Conservation (phyloP, 2,888 invertebrate genomes). For the Drosophila basisetae region DNA sequence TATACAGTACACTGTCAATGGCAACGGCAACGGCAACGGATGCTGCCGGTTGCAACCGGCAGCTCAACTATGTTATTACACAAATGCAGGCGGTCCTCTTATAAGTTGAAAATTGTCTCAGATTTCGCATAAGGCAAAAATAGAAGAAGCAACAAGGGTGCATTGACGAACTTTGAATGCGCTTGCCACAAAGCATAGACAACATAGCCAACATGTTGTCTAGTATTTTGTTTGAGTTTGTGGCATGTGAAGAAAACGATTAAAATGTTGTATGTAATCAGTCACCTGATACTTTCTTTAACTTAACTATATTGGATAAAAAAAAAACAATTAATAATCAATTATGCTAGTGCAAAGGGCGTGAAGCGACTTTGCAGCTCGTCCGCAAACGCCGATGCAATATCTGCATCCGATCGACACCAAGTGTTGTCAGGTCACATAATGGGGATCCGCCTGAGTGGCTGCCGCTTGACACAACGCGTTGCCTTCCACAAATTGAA, state of each 20-base stretch:
- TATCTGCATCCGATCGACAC: too few relatives aligned
- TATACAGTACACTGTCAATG: constrained; percentile 16
- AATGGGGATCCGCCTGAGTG: too few relatives aligned
- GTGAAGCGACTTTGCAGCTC: too few relatives aligned
- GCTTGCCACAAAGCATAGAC: neutral
- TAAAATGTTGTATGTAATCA: neutral
- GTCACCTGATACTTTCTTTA: neutral
- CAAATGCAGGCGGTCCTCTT: constrained; percentile 66
- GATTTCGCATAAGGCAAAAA: constrained; percentile 60
- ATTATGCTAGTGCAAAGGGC: neutral
- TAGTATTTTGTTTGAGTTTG: neutral
- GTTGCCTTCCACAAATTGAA: too few relatives aligned
- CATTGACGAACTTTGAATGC: constrained; percentile 12
- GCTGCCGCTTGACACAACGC: too few relatives aligned
- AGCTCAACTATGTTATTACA: constrained; percentile 69
- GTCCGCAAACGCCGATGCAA: too few relatives aligned
- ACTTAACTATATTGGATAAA: neutral
- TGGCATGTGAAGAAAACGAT: neutral
- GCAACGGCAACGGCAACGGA: constrained; percentile 38
- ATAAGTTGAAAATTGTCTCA: constrained; percentile 75
- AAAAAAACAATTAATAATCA: neutral
- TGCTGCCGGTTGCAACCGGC: constrained; percentile 54
- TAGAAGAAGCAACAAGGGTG: constrained; percentile 5
- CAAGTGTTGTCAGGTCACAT: too few relatives aligned
- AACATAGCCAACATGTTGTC: neutral